A percentile compares a stretch with the other conserved stretches of the same genome.
phyloP scores from a whole-genome alignment of 2,113 vertebrate genomes.

The Struthio camelus region DNA sequence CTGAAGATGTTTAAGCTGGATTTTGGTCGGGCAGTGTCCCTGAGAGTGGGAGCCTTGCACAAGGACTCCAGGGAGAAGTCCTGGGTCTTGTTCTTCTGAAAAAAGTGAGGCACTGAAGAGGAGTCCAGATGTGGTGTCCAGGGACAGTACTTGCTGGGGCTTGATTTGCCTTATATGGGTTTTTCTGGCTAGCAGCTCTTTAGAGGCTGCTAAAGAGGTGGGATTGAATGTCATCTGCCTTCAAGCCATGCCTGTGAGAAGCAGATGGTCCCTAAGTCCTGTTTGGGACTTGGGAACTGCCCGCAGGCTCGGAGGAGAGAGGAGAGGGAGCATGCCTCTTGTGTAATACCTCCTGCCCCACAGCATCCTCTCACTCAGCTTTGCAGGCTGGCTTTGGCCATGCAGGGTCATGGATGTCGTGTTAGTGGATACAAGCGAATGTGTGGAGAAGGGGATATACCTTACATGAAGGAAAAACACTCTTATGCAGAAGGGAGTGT shows the following conservation, averaged over 20 bases:
- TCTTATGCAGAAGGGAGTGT: background rate
- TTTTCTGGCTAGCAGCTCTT: background rate
- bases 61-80: background rate
- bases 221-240: background rate
- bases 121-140: constrained; percentile 34
- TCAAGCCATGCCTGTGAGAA: background rate
- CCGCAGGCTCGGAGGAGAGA: background rate
- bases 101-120: background rate
- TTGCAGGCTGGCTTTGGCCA: background rate
- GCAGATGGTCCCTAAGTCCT: background rate
- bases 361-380: rapidly evolving
- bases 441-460: background rate
- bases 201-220: background rate
- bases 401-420: rapidly evolving
- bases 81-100: background rate
- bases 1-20: background rate
- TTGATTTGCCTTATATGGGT: constrained; percentile 35
- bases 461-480: rapidly evolving
- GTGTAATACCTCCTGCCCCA: background rate
- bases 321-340: rapidly evolving
- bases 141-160: background rate
- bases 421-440: rapidly evolving
- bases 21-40: background rate
- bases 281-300: background rate
- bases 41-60: background rate